Evolutionary conservation across 2,797 vertebrate genomes (phyloP).

Genomic region (Molothrus aeneus): DNA sequence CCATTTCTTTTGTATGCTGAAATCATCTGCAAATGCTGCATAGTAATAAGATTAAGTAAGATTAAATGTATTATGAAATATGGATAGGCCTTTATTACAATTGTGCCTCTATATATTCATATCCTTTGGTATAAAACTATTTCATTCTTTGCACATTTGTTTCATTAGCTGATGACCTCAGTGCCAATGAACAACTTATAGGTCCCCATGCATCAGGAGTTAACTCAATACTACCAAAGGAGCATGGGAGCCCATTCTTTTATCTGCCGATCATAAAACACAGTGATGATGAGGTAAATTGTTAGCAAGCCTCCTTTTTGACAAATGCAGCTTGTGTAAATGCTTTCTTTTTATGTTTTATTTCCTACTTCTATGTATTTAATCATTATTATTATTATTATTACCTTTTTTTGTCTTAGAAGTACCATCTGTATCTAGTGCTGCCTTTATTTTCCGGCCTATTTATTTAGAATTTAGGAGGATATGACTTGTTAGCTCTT

Average conservation of each 20-base stretch:
- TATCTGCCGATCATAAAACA: constrained; percentile 96
- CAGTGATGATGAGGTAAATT: constrained; percentile 90
- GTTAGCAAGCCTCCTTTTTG: constrained; percentile 39
- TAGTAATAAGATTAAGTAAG: not conserved
- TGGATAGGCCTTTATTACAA: not conserved
- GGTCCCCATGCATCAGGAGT: constrained; percentile 91
- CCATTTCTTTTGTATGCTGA: not conserved
- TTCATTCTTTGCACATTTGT: constrained; percentile 22
- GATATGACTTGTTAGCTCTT: not conserved
- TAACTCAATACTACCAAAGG: constrained; percentile 97
- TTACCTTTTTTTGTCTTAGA: not conserved
- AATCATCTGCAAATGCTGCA: not conserved
- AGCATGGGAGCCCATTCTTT: constrained; percentile 97
- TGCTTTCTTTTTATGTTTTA: not conserved
- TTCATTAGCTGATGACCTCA: constrained; percentile 91
- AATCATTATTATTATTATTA: not conserved
- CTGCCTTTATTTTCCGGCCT: not conserved
- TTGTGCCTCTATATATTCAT: constrained; percentile 4
- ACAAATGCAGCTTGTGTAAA: not conserved
- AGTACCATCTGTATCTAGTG: not conserved
- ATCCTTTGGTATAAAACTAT: constrained; percentile 41
- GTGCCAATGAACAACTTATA: constrained; percentile 90
- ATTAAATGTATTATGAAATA: not conserved
- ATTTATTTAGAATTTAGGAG: not conserved
- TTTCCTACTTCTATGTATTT: not conserved